Percentiles rank a stretch among this genome's conserved stretches.
These are phyloP conservation scores for Drosophila hamatofila DNA, from an alignment of 2,888 invertebrate genomes.

Conservation along the genomic window DNA sequence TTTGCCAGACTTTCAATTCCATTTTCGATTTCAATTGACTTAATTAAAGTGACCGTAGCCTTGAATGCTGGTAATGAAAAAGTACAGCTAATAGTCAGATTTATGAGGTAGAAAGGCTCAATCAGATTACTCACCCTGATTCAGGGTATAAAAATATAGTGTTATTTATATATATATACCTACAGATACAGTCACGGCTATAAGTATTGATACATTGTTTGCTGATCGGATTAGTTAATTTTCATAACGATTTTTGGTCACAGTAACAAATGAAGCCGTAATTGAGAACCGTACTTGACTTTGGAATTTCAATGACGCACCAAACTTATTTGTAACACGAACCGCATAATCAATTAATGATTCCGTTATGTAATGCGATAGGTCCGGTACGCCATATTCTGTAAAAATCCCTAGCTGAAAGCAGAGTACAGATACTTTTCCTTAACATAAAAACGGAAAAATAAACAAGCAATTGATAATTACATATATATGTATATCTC, in stretches of 20 bases:
- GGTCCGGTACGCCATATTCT: neutral
- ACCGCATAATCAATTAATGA: slow-evolving; percentile 59
- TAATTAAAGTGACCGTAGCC: slow-evolving; percentile 7
- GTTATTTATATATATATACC: neutral
- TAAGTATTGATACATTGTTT: slow-evolving; percentile 44
- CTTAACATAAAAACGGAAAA: neutral
- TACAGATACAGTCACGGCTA: neutral
- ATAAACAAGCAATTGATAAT: neutral
- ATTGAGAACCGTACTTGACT: slow-evolving; percentile 62
- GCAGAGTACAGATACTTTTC: neutral
- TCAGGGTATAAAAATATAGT: too few species aligned
- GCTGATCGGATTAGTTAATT: slow-evolving; percentile 67
- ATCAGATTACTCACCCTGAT: slow-evolving; percentile 47
- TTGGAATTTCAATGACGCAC: slow-evolving; percentile 78
- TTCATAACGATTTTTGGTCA: slow-evolving; percentile 42
- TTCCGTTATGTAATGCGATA: slow-evolving; percentile 16
- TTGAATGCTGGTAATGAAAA: slow-evolving; percentile 35
- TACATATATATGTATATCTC: too few species aligned
- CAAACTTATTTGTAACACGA: slow-evolving; percentile 59
- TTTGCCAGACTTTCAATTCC: slow-evolving; percentile 40
- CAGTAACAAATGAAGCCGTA: slow-evolving; percentile 65
- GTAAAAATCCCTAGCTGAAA: neutral
- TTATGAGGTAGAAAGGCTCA: slow-evolving; percentile 28
- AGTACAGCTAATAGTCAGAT: slow-evolving; percentile 25
- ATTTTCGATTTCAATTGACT: slow-evolving; percentile 32